Conservation (phyloP, 2,113 vertebrate genomes). For the Pantherophis guttatus region DNA sequence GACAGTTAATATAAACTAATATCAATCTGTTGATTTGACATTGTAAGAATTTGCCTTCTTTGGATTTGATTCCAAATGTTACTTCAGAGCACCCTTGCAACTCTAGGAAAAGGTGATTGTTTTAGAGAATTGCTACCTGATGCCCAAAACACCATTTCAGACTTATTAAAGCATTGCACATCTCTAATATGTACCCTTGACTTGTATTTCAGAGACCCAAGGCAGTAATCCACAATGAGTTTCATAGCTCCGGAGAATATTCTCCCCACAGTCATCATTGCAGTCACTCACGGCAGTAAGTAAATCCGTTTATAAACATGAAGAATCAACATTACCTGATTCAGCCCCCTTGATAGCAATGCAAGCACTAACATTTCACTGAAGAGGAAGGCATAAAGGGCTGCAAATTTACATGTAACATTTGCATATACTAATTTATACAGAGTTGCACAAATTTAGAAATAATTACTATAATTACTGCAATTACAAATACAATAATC, state of each 20-base stretch:
- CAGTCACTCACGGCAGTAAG: not conserved
- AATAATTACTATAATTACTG: not conserved
- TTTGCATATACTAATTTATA: not conserved
- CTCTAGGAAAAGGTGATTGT: not conserved
- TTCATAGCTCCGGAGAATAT: not conserved
- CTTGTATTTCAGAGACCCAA: constrained; percentile 23
- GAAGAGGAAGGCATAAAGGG: not conserved
- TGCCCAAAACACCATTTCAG: not conserved
- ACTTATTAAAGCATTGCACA: not conserved
- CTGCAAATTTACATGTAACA: not conserved
- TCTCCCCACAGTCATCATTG: not conserved
- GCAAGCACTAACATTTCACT: not conserved
- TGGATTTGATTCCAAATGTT: not conserved
- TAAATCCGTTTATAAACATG: not conserved
- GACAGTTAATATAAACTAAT: constrained; percentile 24
- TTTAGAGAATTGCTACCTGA: not conserved
- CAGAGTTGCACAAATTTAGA: not conserved
- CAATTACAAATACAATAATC: not conserved
- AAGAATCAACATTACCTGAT: not conserved
- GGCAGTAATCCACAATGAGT: not conserved
- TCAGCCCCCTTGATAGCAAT: not conserved
- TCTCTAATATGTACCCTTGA: not conserved
- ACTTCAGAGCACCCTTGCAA: not conserved
- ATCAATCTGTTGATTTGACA: not conserved
- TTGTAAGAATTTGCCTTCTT: constrained; percentile 10